Evolutionary conservation across 2,888 invertebrate genomes (phyloP).

Genomic region (Lathronympha strigana): DNA sequence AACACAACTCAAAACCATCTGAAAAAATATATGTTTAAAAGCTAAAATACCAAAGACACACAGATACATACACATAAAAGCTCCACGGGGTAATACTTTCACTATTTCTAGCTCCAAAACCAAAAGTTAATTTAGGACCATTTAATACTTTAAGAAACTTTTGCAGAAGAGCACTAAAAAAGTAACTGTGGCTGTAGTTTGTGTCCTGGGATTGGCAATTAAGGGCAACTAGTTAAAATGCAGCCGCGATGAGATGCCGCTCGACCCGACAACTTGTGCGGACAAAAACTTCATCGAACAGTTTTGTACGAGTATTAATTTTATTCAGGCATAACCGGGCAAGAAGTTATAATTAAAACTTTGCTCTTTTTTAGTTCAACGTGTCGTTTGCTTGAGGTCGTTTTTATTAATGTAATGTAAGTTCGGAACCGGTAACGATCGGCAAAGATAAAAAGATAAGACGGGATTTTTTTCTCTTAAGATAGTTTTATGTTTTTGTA

Average conservation of each 20-base stretch:
- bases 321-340: slow-evolving; percentile 20
- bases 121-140: not conserved
- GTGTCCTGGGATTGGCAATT: slow-evolving; percentile 56
- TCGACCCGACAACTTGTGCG: slow-evolving; percentile 45
- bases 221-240: slow-evolving; percentile 60
- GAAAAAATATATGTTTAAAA: too few species aligned
- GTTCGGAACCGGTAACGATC: not conserved
- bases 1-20: too few species aligned
- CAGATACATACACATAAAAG: too few species aligned
- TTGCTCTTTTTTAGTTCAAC: not conserved
- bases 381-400: not conserved
- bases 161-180: slow-evolving; percentile 26
- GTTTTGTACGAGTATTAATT: slow-evolving; percentile 38
- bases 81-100: not conserved
- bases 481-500: too few species aligned
- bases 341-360: slow-evolving; percentile 1
- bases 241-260: slow-evolving; percentile 55
- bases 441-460: not conserved
- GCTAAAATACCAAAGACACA: too few species aligned
- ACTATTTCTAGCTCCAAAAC: not conserved
- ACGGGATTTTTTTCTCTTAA: too few species aligned
- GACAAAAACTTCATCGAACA: slow-evolving; percentile 40
- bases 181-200: slow-evolving; percentile 31
- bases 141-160: slow-evolving; percentile 28
- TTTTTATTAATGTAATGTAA: not conserved